These are phyloP conservation scores for Manis crassicaudata DNA, from an alignment of 2,797 vertebrate genomes.

Conservation along the genomic window DNA sequence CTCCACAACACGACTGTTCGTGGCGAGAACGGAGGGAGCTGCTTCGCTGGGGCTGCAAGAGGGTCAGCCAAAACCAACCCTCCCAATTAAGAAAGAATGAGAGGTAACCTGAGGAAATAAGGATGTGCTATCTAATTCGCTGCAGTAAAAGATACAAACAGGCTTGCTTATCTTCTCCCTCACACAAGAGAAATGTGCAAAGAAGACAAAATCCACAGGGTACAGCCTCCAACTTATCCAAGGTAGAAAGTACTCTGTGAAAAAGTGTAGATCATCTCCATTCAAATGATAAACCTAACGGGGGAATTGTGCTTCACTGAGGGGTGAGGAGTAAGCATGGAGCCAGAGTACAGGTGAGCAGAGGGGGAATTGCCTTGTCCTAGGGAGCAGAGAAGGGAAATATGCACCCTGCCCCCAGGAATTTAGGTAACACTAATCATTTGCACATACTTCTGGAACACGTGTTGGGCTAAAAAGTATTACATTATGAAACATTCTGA, in stretches of 20 bases:
- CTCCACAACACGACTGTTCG: background rate
- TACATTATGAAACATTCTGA: background rate
- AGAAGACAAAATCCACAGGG: background rate
- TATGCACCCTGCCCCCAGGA: accelerated
- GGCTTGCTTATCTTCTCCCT: background rate
- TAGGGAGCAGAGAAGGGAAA: background rate
- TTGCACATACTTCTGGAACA: background rate
- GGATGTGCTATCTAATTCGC: background rate
- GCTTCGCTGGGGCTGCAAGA: too few species aligned
- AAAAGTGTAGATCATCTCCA: background rate
- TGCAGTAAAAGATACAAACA: background rate
- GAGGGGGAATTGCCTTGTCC: too few species aligned
- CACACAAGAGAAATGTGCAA: background rate
- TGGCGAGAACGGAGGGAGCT: background rate
- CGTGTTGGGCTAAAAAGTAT: background rate
- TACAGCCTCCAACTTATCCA: background rate
- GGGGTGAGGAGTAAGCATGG: accelerated
- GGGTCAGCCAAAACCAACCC: background rate
- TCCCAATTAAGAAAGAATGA: background rate
- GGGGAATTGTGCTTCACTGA: background rate
- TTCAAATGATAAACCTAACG: background rate
- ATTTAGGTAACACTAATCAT: background rate
- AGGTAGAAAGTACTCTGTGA: accelerated
- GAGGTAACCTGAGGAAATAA: background rate
- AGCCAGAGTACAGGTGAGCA: background rate